A percentile compares a stretch with the other conserved stretches of the same genome.
These are phyloP conservation scores for Rhinatrema bivittatum DNA, from an alignment of 2,797 vertebrate species.

Conservation along the genomic window DNA sequence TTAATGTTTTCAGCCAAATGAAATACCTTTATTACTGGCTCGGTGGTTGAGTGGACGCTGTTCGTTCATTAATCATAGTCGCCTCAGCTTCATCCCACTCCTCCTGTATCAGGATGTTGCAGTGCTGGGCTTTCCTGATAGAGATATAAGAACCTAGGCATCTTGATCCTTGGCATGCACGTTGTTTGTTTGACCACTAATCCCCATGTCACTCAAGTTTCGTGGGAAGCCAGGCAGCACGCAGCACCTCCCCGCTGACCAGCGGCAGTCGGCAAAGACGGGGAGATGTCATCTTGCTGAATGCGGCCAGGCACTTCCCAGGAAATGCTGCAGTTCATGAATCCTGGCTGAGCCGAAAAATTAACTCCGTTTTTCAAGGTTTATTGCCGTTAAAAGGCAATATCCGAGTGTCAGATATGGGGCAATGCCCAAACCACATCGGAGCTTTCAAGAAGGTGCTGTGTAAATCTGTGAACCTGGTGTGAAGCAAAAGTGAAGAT, in stretches of 20 bases:
- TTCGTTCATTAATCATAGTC: constrained; percentile 48
- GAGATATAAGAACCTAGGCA: background rate
- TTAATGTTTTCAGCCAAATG: constrained; percentile 54
- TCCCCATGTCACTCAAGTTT: background rate
- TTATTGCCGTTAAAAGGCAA: too few species aligned
- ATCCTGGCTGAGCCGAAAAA: too few species aligned
- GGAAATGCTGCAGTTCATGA: constrained; percentile 20
- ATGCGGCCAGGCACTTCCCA: constrained; percentile 6
- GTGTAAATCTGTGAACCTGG: too few species aligned
- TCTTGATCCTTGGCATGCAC: background rate
- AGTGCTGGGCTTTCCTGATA: background rate
- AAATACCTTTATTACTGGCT: constrained; percentile 58
- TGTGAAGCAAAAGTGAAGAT: too few species aligned
- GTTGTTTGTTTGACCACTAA: too few species aligned
- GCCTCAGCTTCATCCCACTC: constrained; percentile 24
- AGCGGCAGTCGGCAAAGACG: constrained; percentile 1
- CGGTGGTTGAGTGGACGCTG: constrained; percentile 49
- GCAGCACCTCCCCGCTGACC: background rate
- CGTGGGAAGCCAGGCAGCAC: too few species aligned
- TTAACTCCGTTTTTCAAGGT: too few species aligned
- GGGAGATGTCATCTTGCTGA: background rate
- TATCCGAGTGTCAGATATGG: too few species aligned
- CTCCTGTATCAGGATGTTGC: constrained; percentile 8
- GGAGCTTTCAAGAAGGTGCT: too few species aligned
- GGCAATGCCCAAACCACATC: too few species aligned